These are phyloP conservation scores for Diglossa cyanea DNA, from an alignment of 2,797 vertebrate species.

Conservation along the genomic window DNA sequence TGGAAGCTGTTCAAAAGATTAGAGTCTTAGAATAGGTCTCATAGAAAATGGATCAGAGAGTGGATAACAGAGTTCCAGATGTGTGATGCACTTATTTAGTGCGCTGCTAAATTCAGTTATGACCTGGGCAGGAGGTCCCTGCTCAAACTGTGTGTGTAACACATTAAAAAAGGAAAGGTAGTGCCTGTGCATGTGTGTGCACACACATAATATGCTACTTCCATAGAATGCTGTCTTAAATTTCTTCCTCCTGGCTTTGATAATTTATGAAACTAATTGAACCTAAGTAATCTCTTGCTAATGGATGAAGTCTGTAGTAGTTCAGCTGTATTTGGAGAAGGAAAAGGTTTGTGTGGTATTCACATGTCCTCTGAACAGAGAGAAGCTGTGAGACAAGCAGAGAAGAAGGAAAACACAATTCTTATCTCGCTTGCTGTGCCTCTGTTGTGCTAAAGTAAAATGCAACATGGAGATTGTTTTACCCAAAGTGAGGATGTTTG, in stretches of 20 bases:
- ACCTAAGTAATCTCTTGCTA: not conserved
- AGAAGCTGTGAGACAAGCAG: too few relatives aligned
- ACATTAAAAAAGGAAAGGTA: not conserved
- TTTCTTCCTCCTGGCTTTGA: not conserved
- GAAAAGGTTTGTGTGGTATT: not conserved
- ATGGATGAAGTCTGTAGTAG: not conserved
- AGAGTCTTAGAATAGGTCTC: constrained; percentile 20
- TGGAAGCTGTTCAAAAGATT: constrained; percentile 39
- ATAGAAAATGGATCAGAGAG: constrained; percentile 24
- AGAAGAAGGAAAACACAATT: too few relatives aligned
- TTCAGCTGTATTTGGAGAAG: not conserved
- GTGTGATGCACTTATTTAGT: not conserved
- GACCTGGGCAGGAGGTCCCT: not conserved
- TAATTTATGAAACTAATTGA: not conserved
- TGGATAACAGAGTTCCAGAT: not conserved
- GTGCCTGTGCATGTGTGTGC: not conserved
- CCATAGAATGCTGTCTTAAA: not conserved
- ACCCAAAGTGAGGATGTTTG: too few relatives aligned
- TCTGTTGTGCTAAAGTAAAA: too few relatives aligned
- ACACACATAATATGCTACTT: not conserved
- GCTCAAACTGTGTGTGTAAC: not conserved
- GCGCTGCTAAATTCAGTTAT: not conserved
- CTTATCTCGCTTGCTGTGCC: too few relatives aligned
- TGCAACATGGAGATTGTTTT: too few relatives aligned
- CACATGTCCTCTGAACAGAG: too few relatives aligned